A percentile compares a stretch with the other conserved stretches of the same genome.
These are phyloP conservation scores for Melieria picta DNA, from an alignment of 2,888 invertebrate species.

Conservation along the genomic window DNA sequence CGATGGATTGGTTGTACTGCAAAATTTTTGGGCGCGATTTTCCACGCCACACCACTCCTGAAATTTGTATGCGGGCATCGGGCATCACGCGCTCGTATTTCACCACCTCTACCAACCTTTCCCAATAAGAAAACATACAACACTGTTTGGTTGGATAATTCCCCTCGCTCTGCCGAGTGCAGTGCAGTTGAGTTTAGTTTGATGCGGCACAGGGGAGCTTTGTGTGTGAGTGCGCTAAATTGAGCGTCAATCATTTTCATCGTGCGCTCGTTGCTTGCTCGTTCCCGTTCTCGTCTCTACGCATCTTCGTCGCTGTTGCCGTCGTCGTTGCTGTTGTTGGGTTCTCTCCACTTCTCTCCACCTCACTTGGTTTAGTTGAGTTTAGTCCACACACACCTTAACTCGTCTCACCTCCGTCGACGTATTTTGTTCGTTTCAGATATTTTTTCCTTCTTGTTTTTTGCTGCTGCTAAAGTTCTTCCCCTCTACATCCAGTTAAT, in stretches of 20 bases:
- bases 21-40: background rate
- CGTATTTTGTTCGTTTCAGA: conserved; percentile 44
- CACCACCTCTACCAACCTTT: conserved; percentile 19
- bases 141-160: conserved; percentile 18
- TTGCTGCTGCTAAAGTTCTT: conserved; percentile 29
- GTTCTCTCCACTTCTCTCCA: conserved; percentile 31
- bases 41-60: background rate
- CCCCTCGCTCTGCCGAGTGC: conserved; percentile 10
- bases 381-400: conserved; percentile 55
- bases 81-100: background rate
- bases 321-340: background rate
- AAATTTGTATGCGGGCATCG: background rate
- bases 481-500: conserved; percentile 28
- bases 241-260: conserved; percentile 28
- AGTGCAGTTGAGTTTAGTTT: background rate
- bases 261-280: conserved; percentile 15
- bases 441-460: conserved; percentile 27
- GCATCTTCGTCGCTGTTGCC: background rate
- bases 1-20: no score
- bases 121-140: conserved; percentile 34
- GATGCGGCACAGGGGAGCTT: conserved; percentile 14
- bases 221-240: conserved; percentile 28
- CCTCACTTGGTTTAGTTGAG: conserved; percentile 41
- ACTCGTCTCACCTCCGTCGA: conserved; percentile 59
- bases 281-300: conserved; percentile 18